Base-by-base conservation (phyloP, 2,888 invertebrate species). In the Pecten maximus region DNA sequence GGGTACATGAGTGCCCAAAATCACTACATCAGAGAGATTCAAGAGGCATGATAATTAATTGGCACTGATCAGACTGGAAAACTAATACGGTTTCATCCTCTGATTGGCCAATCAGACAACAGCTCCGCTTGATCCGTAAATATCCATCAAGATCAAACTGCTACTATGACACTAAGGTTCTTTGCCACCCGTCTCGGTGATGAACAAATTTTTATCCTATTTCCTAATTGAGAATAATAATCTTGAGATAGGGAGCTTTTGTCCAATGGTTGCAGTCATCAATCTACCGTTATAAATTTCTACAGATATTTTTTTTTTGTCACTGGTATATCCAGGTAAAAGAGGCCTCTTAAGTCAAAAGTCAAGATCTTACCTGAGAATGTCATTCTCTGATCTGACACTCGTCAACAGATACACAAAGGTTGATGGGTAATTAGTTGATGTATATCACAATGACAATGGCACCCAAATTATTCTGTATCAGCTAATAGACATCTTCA, bases 1-100 rank as follows among this genome's bases (percentile, higher is more conserved):
- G 40, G 54, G 89, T 74, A 74, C 74, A 74, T 12, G 74, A 74
- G 89, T 74, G 89, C 35, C 40, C n/a, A 15, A 40, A 40, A 44
- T 89, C 74, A 40, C 89, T 40, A 40, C 74, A 74, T 90, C 48
- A 35, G 40, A 87, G 50, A 40, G 90, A 87, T 44, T 90, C 87
- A 90, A 87, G 48, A 44, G 89, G 74, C 60, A 60, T 50, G 50
- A 87, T 91, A 91, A 91, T 91, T 91, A 91, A 91, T 91, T 91
- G 89, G 89, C 88, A 50, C 88, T 91, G 89, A 91, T 88, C 89
- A 88, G 88, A 90, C 89, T 90, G 60, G 86, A 88, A 89, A 87
- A 48, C 88, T 91, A 91, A 91, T 91, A 91, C 89, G 50, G n/a
- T 54, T 40, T 60, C 40, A 88, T 40, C 54, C 89, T 54, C 86